A percentile compares a stretch with the other conserved stretches of the same genome.
Evolutionary conservation across 2,888 invertebrate genomes (phyloP).

Genomic region (Eilema caniola): DNA sequence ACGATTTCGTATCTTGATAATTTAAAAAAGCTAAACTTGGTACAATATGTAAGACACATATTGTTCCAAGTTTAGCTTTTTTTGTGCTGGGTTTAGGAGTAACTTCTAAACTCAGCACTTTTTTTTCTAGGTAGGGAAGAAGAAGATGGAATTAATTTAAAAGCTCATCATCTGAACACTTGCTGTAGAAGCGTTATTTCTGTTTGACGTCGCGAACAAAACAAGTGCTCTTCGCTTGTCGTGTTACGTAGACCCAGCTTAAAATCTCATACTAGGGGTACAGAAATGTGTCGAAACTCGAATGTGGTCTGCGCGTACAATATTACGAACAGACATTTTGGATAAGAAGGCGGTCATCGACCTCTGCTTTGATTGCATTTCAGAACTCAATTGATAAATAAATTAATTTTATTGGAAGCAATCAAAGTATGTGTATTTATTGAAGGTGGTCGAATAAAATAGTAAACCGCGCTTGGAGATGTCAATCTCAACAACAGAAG

Average conservation of each 20-base stretch:
- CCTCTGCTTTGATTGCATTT: slow-evolving; percentile 47
- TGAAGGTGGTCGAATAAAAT: slow-evolving; percentile 6
- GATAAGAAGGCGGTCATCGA: slow-evolving; percentile 44
- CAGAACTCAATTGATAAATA: slow-evolving; percentile 53
- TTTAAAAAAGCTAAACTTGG: too few relatives aligned
- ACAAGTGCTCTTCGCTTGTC: background rate
- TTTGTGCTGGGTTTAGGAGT: too few relatives aligned
- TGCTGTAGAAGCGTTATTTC: too few relatives aligned
- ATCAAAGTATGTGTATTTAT: slow-evolving; percentile 32
- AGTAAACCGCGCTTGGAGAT: background rate
- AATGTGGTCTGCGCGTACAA: slow-evolving; percentile 39
- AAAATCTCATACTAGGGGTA: background rate
- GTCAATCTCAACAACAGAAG: background rate
- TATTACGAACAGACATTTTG: slow-evolving; percentile 35
- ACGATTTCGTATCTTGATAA: too few relatives aligned
- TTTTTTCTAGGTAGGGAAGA: too few relatives aligned
- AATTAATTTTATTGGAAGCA: slow-evolving; percentile 47
- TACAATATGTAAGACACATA: too few relatives aligned
- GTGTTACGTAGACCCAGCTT: background rate
- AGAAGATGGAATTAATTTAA: too few relatives aligned
- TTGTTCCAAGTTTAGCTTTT: too few relatives aligned
- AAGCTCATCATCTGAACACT: too few relatives aligned
- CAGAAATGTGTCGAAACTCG: slow-evolving; percentile 23
- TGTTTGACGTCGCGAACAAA: too few relatives aligned
- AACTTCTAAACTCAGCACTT: too few relatives aligned